Evolutionary conservation across 2,113 vertebrate species (phyloP).

Genomic region (Mohoua ochrocephala): DNA sequence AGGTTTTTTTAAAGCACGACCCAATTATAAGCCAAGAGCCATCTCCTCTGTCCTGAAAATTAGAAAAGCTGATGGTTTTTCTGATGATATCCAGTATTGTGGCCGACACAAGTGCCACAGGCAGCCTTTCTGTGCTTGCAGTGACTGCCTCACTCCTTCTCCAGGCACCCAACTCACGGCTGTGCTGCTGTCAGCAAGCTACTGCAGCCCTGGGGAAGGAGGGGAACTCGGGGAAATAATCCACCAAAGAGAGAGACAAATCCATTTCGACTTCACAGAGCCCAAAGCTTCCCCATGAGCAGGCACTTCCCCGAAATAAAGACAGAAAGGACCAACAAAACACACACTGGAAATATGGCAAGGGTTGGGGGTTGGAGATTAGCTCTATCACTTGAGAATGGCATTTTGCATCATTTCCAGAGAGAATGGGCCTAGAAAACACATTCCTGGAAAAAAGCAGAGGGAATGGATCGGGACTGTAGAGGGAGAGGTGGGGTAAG

Average conservation of each 20-base stretch:
- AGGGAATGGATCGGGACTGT: accelerated
- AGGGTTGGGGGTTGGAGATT: not conserved
- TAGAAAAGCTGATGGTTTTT: slow-evolving; percentile 24
- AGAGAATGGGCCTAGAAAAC: not conserved
- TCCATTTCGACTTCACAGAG: not conserved
- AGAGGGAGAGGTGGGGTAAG: not conserved
- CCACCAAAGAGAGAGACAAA: not conserved
- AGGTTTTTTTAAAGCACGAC: not conserved
- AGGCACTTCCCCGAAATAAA: not conserved
- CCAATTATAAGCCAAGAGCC: slow-evolving; percentile 5
- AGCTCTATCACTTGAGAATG: not conserved
- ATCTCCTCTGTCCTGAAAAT: slow-evolving; percentile 29
- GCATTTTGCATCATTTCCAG: not conserved
- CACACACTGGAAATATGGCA: not conserved
- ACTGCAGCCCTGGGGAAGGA: not conserved
- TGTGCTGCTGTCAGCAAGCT: not conserved
- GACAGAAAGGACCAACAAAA: not conserved
- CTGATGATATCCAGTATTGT: not conserved
- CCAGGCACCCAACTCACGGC: not conserved
- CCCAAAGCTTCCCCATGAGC: not conserved
- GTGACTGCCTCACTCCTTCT: not conserved
- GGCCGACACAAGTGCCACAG: not conserved
- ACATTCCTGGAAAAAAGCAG: not conserved
- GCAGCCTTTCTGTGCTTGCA: not conserved
- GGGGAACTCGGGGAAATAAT: not conserved